Evolutionary conservation across 2,888 invertebrate species (phyloP).

Genomic region (Calameuta idolon): DNA sequence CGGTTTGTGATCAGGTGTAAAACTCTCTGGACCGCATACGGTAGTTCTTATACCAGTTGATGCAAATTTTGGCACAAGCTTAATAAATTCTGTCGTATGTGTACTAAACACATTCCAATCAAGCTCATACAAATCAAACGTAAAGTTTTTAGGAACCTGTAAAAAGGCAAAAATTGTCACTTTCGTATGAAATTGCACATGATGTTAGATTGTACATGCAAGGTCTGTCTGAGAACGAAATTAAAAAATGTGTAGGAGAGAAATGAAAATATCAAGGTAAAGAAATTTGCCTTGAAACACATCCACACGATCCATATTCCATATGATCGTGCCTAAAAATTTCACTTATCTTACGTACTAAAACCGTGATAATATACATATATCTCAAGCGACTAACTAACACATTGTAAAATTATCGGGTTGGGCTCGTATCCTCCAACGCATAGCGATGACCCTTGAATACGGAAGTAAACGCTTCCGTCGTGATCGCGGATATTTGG

Average conservation of each 20-base stretch:
- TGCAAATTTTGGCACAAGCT: constrained; percentile 80
- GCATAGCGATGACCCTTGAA: constrained; percentile 85
- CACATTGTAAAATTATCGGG: constrained; percentile 83
- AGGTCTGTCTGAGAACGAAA: background rate
- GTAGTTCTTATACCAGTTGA: constrained; percentile 85
- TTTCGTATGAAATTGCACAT: constrained; percentile 9
- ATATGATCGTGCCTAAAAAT: no score
- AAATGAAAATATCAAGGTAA: background rate
- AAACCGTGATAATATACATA: background rate
- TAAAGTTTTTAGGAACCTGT: constrained; percentile 80
- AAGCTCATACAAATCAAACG: constrained; percentile 87
- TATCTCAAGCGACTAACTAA: constrained; percentile 51
- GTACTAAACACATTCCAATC: constrained; percentile 88
- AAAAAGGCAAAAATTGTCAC: constrained; percentile 4
- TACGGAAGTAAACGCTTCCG: constrained; percentile 82
- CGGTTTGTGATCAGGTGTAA: constrained; percentile 93
- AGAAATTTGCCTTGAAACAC: background rate
- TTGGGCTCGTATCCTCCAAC: constrained; percentile 92
- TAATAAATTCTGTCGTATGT: constrained; percentile 79
- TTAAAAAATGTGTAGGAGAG: background rate
- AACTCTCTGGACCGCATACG: constrained; percentile 91
- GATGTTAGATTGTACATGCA: background rate
- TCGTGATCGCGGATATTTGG: constrained; percentile 92
- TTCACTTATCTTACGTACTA: no score
- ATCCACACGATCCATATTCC: no score